Evolutionary conservation across 1,140 invertebrate species (phyloP).

Genomic region (Trichonephila inaurata): DNA sequence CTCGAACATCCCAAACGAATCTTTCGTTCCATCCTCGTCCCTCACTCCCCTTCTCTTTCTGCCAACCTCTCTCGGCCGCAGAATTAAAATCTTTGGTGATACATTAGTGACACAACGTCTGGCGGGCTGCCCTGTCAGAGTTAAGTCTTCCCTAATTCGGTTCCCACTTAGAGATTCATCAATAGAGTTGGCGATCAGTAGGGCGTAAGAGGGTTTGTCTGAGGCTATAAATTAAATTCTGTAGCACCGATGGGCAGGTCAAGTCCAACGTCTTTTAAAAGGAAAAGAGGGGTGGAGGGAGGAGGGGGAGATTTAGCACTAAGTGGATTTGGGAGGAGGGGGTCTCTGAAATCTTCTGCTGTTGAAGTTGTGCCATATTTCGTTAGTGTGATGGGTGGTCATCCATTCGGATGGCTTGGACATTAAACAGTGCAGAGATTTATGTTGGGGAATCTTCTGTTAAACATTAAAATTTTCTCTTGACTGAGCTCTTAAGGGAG

Average conservation of each 20-base stretch:
- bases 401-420: background rate
- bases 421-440: background rate
- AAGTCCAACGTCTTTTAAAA: slow-evolving; percentile 7
- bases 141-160: slow-evolving; percentile 18
- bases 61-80: background rate
- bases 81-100: slow-evolving; percentile 66
- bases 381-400: slow-evolving; percentile 14
- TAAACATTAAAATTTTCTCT: background rate
- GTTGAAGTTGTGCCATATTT: background rate
- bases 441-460: background rate
- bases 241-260: slow-evolving; percentile 27
- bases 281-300: background rate
- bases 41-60: background rate
- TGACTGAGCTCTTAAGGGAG: background rate
- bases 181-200: slow-evolving; percentile 25
- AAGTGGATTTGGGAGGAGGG: background rate
- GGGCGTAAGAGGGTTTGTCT: background rate
- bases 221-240: slow-evolving; percentile 39
- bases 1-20: slow-evolving; percentile 17
- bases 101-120: slow-evolving; percentile 61
- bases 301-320: background rate
- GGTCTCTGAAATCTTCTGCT: background rate
- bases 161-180: slow-evolving; percentile 34
- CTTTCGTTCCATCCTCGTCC: background rate
- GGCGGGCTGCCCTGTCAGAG: slow-evolving; percentile 6